phyloP scores from a whole-genome alignment of 37 sponge, comb jelly and placozoan species.

The Oopsacas minuta region DNA sequence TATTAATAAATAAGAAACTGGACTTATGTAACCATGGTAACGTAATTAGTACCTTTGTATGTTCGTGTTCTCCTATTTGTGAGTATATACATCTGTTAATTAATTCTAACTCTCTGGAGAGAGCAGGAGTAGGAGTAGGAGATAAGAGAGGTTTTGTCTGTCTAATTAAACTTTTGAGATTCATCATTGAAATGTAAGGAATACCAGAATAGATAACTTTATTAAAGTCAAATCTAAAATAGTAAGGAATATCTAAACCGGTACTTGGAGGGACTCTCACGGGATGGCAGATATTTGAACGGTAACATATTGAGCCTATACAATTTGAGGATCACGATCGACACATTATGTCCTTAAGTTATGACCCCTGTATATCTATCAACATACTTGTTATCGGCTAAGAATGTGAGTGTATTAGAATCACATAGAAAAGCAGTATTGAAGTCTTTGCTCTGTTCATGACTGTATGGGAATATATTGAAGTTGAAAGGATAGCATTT shows the following conservation, averaged over 20 bases:
- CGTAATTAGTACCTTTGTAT: background rate
- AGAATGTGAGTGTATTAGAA: slow-evolving; percentile 7
- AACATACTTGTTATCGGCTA: background rate
- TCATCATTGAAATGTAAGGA: background rate
- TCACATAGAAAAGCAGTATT: slow-evolving; percentile 1
- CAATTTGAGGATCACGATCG: no score
- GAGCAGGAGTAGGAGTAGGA: background rate
- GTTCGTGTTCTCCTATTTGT: background rate
- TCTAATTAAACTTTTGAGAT: background rate
- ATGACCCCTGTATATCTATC: background rate
- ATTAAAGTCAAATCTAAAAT: background rate
- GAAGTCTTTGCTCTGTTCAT: background rate
- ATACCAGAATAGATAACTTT: background rate
- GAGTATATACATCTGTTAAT: background rate
- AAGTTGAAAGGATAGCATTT: background rate
- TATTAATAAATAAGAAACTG: no score
- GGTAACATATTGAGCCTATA: no score
- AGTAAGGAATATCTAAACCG: no score
- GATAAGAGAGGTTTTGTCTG: background rate
- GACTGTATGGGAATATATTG: background rate
- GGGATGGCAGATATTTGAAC: no score
- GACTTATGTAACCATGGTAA: background rate
- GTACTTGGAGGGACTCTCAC: no score
- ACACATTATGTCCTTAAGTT: background rate
- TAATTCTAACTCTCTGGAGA: background rate